phyloP scores from a whole-genome alignment of 2,797 vertebrate genomes.

The Periophthalmus magnuspinnatus region DNA sequence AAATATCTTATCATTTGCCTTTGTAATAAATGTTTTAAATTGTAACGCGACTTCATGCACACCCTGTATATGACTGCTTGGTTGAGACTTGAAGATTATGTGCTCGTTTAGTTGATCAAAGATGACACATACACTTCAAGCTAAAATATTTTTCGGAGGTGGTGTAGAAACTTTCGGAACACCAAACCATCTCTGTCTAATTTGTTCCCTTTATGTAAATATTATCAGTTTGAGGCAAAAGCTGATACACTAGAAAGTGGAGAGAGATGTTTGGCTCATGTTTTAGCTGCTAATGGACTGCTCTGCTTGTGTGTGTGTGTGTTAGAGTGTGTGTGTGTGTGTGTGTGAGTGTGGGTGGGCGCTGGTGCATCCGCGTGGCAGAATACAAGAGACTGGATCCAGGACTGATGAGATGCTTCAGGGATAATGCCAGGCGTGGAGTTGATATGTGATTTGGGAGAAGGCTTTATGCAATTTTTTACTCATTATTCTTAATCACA shows the following conservation, averaged over 20 bases:
- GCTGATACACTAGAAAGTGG: slow-evolving; percentile 8
- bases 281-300: slow-evolving; percentile 67
- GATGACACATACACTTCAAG: neutral
- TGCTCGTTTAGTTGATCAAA: neutral
- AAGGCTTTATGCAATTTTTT: slow-evolving; percentile 83
- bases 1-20: too few species aligned
- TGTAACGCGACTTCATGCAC: too few species aligned
- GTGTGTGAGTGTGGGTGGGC: slow-evolving; percentile 45
- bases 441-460: slow-evolving; percentile 83
- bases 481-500: slow-evolving; percentile 87
- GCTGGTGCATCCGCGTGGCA: slow-evolving; percentile 48
- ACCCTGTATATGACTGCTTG: neutral
- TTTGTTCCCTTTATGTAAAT: slow-evolving; percentile 12
- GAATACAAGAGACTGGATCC: slow-evolving; percentile 67
- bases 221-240: slow-evolving; percentile 7
- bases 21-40: too few species aligned
- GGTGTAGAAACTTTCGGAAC: neutral
- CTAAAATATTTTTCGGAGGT: neutral
- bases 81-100: neutral
- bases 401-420: slow-evolving; percentile 80
- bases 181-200: slow-evolving; percentile 3
- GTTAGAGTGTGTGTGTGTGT: slow-evolving; percentile 29
- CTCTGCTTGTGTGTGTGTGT: slow-evolving; percentile 30
- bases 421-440: slow-evolving; percentile 78
- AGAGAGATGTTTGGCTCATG: slow-evolving; percentile 53